Evolutionary conservation across 2,113 vertebrate species (phyloP), one percentile per base, ranked within the genome.

Genomic region (Oplegnathus fasciatus): DNA sequence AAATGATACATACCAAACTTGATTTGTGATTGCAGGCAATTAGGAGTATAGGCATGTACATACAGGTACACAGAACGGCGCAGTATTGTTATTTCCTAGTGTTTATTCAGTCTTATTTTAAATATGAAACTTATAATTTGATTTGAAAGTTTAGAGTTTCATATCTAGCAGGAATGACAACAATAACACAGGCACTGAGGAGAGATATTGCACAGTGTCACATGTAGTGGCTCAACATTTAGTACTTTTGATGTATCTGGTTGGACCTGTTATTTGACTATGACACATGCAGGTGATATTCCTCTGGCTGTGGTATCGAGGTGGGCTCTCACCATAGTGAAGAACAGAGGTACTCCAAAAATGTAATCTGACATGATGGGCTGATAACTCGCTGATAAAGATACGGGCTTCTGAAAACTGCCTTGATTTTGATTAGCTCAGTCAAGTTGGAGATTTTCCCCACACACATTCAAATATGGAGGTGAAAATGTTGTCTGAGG

Each of bases 241-340:
- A 40, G 46, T 22, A 18, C 48, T 10, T 71, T 60, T 54, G 50
- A 78, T 46, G 13, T 5, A 62, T 84, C 76, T 72, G 60, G 86
- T 92, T 65, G 10, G 64, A 90, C 87, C 71, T 69, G 93, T 91
- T 89, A 0, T 79, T 73, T 70, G 26, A 75, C 83, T 78, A 30
- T 77, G 60, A 86, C 62, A 75, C 77, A 62, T 46, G 3, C 62
- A 42, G 64, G 22, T 52, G 37, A 71, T n/a, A 40, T 52, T 69
- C 3, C 50, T 1, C 1, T 50, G 57, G 64, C 70, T 15, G 15
- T 30, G 17, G 28, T n/a, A 14, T 30, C 5, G 1, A 3, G 0
- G 37, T 61, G 66, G 40, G 10, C 52, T 72, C n/a, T 24, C 9
- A n/a, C 5, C 14, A 40, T 4, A 22, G 28, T 26, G 20, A 74